Conservation (phyloP, 2,113 vertebrate genomes). For the Mirza zaza region DNA sequence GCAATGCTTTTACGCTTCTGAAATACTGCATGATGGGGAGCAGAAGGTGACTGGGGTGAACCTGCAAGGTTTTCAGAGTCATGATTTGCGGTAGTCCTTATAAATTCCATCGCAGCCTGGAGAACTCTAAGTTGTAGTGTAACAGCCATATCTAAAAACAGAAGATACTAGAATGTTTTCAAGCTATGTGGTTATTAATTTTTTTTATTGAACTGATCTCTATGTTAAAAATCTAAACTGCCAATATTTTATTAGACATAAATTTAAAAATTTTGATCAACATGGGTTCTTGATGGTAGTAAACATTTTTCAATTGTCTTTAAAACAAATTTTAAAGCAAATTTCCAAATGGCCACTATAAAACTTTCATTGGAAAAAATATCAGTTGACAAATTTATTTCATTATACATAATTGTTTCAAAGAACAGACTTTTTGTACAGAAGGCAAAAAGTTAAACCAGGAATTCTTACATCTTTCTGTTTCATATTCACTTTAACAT, state of each 20-base stretch:
- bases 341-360: slow-evolving; percentile 34
- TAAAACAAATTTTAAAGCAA: slow-evolving; percentile 52
- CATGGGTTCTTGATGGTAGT: not conserved
- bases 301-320: not conserved
- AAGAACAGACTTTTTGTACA: not conserved
- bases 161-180: slow-evolving; percentile 34
- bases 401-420: not conserved
- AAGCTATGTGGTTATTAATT: not conserved
- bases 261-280: slow-evolving; percentile 27
- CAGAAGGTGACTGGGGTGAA: slow-evolving; percentile 77
- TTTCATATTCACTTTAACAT: not conserved
- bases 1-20: slow-evolving; percentile 94
- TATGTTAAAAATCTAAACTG: not conserved
- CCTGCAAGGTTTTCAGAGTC: slow-evolving; percentile 86
- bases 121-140: slow-evolving; percentile 94
- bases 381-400: not conserved
- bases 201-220: slow-evolving; percentile 2
- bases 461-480: not conserved
- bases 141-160: slow-evolving; percentile 92
- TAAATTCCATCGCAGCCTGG: slow-evolving; percentile 95
- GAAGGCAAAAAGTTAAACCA: not conserved
- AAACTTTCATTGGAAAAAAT: slow-evolving; percentile 50
- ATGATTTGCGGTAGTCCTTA: slow-evolving; percentile 93
- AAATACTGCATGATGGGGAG: slow-evolving; percentile 85
- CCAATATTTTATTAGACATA: not conserved